Evolutionary conservation across 2,113 vertebrate species (phyloP).

Genomic region (Lamprologus lemairii): DNA sequence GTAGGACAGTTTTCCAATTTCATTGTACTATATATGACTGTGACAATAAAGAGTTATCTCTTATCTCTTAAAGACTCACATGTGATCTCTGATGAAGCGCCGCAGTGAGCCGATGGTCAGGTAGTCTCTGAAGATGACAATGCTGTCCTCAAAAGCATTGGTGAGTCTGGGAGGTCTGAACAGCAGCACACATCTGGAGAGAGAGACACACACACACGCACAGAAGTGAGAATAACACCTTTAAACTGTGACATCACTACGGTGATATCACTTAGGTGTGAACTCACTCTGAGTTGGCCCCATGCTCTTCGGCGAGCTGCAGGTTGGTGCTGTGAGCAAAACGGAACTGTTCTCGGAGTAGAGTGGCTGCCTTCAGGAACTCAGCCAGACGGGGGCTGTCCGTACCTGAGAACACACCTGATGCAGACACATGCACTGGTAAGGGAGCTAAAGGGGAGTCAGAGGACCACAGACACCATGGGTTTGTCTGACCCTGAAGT

Average conservation of each 20-base stretch:
- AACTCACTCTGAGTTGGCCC: conserved; percentile 53
- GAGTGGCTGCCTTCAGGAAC: conserved; percentile 61
- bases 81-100: conserved; percentile 70
- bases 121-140: conserved; percentile 29
- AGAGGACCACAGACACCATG: neutral
- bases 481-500: neutral
- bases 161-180: conserved; percentile 63
- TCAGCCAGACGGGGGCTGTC: conserved; percentile 39
- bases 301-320: conserved; percentile 20
- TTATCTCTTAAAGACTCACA: conserved; percentile 40
- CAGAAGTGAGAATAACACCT: neutral
- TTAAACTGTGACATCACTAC: neutral
- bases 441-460: neutral
- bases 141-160: conserved; percentile 64
- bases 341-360: conserved; percentile 67
- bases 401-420: conserved; percentile 65
- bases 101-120: conserved; percentile 52
- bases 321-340: conserved; percentile 56
- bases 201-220: neutral
- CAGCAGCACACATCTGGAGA: conserved; percentile 58
- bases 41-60: neutral
- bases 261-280: neutral
- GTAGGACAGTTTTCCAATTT: neutral
- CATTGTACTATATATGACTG: neutral
- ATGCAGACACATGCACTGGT: neutral